phyloP scores from a whole-genome alignment of 2,888 invertebrate genomes.

The Heliothis peltigera region DNA sequence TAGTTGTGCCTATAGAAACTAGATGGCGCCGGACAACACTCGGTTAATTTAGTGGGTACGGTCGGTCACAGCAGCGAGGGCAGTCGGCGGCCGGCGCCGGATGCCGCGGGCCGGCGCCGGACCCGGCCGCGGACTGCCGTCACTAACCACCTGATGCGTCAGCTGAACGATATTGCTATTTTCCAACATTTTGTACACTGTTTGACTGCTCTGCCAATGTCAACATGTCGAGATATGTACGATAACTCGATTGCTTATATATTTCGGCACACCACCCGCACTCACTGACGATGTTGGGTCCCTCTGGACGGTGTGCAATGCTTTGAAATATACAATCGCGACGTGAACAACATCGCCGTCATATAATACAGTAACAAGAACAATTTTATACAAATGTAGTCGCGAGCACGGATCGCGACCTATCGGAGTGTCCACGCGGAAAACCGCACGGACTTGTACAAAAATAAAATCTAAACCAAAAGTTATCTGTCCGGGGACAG shows the following conservation, averaged over 20 bases:
- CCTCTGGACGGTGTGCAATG: slow-evolving; percentile 54
- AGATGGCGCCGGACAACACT: slow-evolving; percentile 62
- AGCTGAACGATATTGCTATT: slow-evolving; percentile 54
- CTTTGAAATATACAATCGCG: slow-evolving; percentile 49
- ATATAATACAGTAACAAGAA: slow-evolving; percentile 55
- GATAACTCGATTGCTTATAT: slow-evolving; percentile 48
- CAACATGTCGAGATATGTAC: slow-evolving; percentile 57
- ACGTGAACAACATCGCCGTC: slow-evolving; percentile 54
- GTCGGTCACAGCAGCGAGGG: slow-evolving; percentile 53
- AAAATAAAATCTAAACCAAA: slow-evolving; percentile 59
- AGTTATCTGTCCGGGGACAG: slow-evolving; percentile 54
- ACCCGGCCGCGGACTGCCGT: slow-evolving; percentile 45
- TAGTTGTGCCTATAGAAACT: slow-evolving; percentile 57
- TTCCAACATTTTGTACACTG: slow-evolving; percentile 61
- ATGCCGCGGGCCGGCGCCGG: slow-evolving; percentile 13
- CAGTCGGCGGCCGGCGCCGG: slow-evolving; percentile 39
- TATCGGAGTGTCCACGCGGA: slow-evolving; percentile 56
- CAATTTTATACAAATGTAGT: slow-evolving; percentile 58
- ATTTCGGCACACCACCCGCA: slow-evolving; percentile 58
- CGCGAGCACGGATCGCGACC: slow-evolving; percentile 54
- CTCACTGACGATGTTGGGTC: slow-evolving; percentile 46
- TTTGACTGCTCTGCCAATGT: slow-evolving; percentile 55
- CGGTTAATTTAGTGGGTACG: slow-evolving; percentile 46
- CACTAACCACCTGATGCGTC: slow-evolving; percentile 52
- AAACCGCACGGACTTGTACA: slow-evolving; percentile 57